phyloP scores from a whole-genome alignment of 1,140 invertebrate genomes.

The Drosophila willistoni region DNA sequence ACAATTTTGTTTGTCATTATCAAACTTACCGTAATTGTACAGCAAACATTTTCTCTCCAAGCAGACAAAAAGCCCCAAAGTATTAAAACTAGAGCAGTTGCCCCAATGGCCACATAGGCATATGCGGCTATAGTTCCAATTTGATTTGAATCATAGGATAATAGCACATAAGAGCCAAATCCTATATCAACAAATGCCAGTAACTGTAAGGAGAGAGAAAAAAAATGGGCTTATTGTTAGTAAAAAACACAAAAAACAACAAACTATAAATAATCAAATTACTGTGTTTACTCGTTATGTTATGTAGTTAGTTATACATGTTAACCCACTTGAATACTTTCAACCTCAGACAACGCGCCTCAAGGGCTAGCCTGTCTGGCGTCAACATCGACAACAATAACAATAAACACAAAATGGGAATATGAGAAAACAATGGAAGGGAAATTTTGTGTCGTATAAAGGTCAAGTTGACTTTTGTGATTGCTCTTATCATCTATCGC shows the following conservation, averaged over 20 bases:
- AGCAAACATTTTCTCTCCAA: constrained; percentile 72
- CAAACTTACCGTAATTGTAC: constrained; percentile 69
- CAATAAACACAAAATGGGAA: constrained; percentile 1
- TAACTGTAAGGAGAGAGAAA: constrained; percentile 42
- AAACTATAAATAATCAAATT: constrained; percentile 6
- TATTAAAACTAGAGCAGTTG: constrained; percentile 50
- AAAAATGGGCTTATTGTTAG: not conserved
- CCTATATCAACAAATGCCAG: constrained; percentile 69
- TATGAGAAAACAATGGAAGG: not conserved
- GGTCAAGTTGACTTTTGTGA: not conserved
- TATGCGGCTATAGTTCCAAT: constrained; percentile 37
- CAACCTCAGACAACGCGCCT: constrained; percentile 55
- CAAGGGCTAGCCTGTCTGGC: constrained; percentile 60
- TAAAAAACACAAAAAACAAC: not conserved
- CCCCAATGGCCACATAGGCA: constrained; percentile 56
- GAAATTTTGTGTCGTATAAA: not conserved
- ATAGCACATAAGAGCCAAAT: constrained; percentile 67
- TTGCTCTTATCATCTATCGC: not conserved
- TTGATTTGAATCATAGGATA: constrained; percentile 60
- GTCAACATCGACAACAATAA: constrained; percentile 34
- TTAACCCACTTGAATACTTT: constrained; percentile 17
- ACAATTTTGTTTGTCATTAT: not conserved
- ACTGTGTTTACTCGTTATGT: not conserved
- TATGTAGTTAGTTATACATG: not conserved
- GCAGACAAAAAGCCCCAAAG: constrained; percentile 74